Evolutionary conservation across 1,140 invertebrate species (phyloP), one percentile per base, ranked within the genome.

Genomic region (Platorchestia sp.): DNA sequence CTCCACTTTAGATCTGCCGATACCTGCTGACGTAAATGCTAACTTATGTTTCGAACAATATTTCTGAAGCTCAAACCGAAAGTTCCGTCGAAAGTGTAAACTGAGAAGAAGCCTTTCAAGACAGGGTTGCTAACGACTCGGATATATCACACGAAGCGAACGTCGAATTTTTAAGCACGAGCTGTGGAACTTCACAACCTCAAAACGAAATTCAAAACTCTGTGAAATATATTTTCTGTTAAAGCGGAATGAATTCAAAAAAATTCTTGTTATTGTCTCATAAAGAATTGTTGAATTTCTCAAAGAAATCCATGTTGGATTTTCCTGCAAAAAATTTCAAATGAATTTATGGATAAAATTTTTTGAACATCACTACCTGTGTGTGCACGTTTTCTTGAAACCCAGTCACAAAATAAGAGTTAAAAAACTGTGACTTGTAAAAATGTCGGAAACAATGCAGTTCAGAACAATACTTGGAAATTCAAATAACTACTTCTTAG

Each of bases 1-100:
- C 91, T 45, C 43, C 91, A 93, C 91, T 93, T 93, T 45, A 93
- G 91, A 93, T 93, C 91, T 44, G 43, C 91, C 45, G 91, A 93
- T 93, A 93, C 45, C 43, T 47, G 36, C 91, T 93, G 91, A 93
- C 91, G 91, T 93, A 47, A 93, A 47, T 93, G 43, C 91, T 45
- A 45, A 93, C 43, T 93, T 93, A 93, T 93, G 91, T 44, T 47
- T 45, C 43, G 41, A 22, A 41, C n/a, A 89, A 89, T 89, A 89
- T 89, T 89, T 89, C 43, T 89, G 87, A 43, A 41, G 41, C 87
- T 89, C 87, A 89, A 75, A 89, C 87, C 43, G 87, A 89, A 44
- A 89, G 87, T 89, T 44, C 87, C n/a, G 22, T 75, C 27, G 59
- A 75, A 75, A 75, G 59, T 36, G 59, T 75, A 75, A 75, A 75